Evolutionary conservation across 1,140 invertebrate genomes (phyloP).

Genomic region (Caenorhabditis tropicalis): DNA sequence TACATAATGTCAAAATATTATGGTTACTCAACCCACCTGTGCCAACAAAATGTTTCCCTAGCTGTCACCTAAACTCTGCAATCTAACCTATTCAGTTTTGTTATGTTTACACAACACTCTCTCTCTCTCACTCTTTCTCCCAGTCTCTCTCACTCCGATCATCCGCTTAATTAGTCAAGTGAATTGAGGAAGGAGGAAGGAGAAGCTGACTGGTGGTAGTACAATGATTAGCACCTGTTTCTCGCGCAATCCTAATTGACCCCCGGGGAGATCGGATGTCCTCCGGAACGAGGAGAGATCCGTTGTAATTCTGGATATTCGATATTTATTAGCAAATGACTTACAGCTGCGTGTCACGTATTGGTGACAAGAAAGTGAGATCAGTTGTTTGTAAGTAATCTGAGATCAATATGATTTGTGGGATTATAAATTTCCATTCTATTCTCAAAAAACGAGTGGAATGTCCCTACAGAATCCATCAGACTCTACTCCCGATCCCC

Average conservation of each 20-base stretch:
- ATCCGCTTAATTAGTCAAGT: conserved; percentile 28
- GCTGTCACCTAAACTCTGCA: conserved; percentile 3
- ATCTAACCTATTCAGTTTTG: background rate
- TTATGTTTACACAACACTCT: conserved; percentile 14
- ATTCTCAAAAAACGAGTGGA: background rate
- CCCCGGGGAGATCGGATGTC: conserved; percentile 13
- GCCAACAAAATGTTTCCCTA: conserved; percentile 35
- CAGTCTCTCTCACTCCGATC: background rate
- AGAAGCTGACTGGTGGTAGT: background rate
- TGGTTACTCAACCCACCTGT: conserved; percentile 36
- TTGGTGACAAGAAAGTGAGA: background rate
- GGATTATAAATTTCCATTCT: background rate
- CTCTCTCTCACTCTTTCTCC: no score
- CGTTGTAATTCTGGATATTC: conserved; percentile 17
- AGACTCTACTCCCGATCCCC: background rate
- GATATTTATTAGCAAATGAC: background rate
- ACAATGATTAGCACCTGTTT: conserved; percentile 38
- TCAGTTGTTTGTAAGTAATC: background rate
- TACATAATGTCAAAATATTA: conserved; percentile 35
- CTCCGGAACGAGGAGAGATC: background rate
- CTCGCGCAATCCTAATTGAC: conserved; percentile 34
- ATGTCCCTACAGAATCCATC: background rate
- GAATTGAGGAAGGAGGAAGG: background rate
- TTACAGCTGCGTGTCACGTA: conserved; percentile 6
- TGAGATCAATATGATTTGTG: background rate